Evolutionary conservation across 2,797 vertebrate genomes (phyloP), one percentile per base, ranked within the genome.

Genomic region (Anabas testudineus): DNA sequence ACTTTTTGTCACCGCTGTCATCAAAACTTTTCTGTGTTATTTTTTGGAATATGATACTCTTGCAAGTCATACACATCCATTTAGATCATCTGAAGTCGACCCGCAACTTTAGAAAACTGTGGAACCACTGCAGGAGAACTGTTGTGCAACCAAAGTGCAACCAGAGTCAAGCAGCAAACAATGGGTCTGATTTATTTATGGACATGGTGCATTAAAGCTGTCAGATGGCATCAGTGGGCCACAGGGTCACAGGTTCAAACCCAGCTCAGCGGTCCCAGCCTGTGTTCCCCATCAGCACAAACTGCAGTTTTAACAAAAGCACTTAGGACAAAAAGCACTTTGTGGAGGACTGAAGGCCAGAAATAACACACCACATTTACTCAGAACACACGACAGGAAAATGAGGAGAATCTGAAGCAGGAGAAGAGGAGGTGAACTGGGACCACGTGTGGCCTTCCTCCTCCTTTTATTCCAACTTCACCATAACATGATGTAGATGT

Each of bases 291-390:
- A 9, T 70, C 57, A 52, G 43, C 34, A 39, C 13, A 10, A 48
- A 28, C 16, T 74, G 67, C 64, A 71, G 53, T 57, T 81, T 78
- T 45, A 82, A 82, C 76, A 80, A 80, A 84, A 78, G 74, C 81
- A 74, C 79, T 86, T 76, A 75, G 67, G 68, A 68, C 57, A 51
- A 8, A 64, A 68, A 55, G 74, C 73, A 63, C 61, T 85, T 36
- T 65, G 55, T 13, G 0, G 34, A 34, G 13, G 10, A 1, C 9
- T 3, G 2, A 34, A 19, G 43, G 14, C 46, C 28, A n/a, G 26
- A 71, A 77, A 74, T 61, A 75, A 77, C 48, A 42, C 19, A 45
- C 22, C 60, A 48, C 41, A 49, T 51, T 30, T 36, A 32, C 59
- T 66, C 42, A 39, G 14, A 67, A 49, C 48, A 39, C 68, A 51